Base-by-base conservation (phyloP, 2,888 invertebrate genomes). In the Timema podura region DNA sequence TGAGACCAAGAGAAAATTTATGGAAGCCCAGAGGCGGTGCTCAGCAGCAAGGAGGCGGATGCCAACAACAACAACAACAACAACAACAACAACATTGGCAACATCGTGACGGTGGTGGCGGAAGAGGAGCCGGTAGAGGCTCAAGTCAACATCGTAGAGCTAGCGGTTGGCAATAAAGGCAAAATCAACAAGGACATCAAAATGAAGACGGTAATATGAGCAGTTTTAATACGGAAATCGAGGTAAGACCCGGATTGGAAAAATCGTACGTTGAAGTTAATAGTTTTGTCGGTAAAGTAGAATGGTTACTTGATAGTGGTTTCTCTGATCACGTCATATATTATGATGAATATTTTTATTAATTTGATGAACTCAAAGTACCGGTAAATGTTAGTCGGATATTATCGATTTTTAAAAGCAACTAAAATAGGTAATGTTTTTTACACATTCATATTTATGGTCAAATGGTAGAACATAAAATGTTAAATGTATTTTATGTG, bases 91-190 rank as follows among this genome's bases (percentile, higher is more conserved):
- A 30, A 30, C n/a, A 30, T 30, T 30, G 30, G 30, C 30, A 30
- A 30, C 1, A 30, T 30, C 30, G 30, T 30, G 30, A 3, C 3
- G 51, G 51, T 2, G 51, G 51, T 11, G 51, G 51, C 1, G 5
- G 5, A n/a, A n/a, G 51, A 3, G 51, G 51, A 1, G 49, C 51
- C n/a, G 51, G 51, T 1, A 1, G 51, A 5, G 51, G 51, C 3
- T 51, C 51, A n/a, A 51, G 51, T 11, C 51, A 51, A 51, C 51
- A 51, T 51, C 51, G n/a, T 51, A 1, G 51, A 51, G 51, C n/a
- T 11, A 5, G 51, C 30, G 30, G 30, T 30, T 30, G 30, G 51
- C 51, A n/a, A n/a, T 2, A 11, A n/a, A 11, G n/a, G 51, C 51
- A 51, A 1, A n/a, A 51, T 51, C 51, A 51, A 51, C 1, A 51